phyloP scores from a whole-genome alignment of 2,113 vertebrate genomes.

The Misgurnus anguillicaudatus region DNA sequence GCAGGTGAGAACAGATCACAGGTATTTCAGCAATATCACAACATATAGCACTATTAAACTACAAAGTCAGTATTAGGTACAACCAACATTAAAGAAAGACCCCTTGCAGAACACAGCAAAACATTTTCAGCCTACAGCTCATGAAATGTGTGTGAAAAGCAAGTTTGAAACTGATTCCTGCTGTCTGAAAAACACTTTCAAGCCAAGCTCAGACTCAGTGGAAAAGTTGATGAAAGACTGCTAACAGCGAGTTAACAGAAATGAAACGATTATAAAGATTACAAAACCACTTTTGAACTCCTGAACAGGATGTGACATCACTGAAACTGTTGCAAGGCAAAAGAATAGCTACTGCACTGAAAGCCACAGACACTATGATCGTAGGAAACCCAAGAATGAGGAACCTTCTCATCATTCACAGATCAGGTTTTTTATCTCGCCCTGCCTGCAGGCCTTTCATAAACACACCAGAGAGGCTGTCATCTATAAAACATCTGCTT shows the following conservation, averaged over 20 bases:
- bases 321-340: background rate
- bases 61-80: too few species aligned
- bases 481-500: background rate
- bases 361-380: background rate
- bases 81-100: too few species aligned
- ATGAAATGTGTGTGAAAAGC: background rate
- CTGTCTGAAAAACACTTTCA: conserved; percentile 34
- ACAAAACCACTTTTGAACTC: conserved; percentile 13
- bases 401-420: background rate
- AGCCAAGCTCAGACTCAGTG: conserved; percentile 12
- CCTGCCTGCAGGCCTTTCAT: conserved; percentile 27
- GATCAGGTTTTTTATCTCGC: background rate
- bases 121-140: background rate
- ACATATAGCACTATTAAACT: too few species aligned
- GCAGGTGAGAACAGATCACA: background rate
- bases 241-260: background rate
- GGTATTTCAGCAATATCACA: background rate
- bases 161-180: background rate
- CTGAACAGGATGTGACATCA: conserved; percentile 6
- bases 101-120: too few species aligned
- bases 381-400: conserved; percentile 6
- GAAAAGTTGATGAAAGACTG: background rate
- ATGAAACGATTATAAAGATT: conserved; percentile 3
- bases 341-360: background rate
- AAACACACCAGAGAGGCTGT: background rate